Percentiles rank a stretch among this genome's conserved stretches.
Conservation (phyloP, 2,797 vertebrate genomes). For the Arctocebus calabarensis region DNA sequence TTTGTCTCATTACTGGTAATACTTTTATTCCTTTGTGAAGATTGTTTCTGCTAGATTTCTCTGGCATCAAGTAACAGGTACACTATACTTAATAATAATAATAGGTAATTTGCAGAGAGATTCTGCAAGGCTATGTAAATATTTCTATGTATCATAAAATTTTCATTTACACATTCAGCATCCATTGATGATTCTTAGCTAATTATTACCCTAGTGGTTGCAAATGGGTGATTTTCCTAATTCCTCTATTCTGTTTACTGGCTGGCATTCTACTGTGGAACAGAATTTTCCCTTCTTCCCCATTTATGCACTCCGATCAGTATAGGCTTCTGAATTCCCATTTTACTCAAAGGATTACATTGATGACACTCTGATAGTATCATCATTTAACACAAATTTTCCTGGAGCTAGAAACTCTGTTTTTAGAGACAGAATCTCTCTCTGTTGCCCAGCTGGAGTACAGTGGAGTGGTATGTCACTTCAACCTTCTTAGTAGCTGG, state of each 20-base stretch:
- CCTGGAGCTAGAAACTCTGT: background rate
- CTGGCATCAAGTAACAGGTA: background rate
- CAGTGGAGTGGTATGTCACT: background rate
- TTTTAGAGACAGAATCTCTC: background rate
- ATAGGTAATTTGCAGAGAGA: background rate
- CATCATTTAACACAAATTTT: background rate
- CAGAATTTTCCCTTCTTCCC: background rate
- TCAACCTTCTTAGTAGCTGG: background rate
- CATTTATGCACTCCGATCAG: background rate
- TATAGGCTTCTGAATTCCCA: background rate
- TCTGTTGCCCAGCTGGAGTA: background rate
- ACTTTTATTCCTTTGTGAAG: constrained; percentile 2
- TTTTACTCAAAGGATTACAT: constrained; percentile 22
- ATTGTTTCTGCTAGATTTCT: constrained; percentile 5
- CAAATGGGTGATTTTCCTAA: background rate
- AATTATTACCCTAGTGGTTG: background rate
- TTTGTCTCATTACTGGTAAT: constrained; percentile 9
- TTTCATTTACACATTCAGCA: constrained; percentile 11
- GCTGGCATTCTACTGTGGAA: background rate
- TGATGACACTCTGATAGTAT: background rate
- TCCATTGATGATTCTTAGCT: background rate
- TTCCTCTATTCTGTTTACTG: background rate
- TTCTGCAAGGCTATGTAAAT: background rate
- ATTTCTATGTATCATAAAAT: background rate
- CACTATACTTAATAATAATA: background rate